These are phyloP conservation scores for Hemibates koningsi DNA, from an alignment of 2,113 vertebrate species.

Conservation along the genomic window DNA sequence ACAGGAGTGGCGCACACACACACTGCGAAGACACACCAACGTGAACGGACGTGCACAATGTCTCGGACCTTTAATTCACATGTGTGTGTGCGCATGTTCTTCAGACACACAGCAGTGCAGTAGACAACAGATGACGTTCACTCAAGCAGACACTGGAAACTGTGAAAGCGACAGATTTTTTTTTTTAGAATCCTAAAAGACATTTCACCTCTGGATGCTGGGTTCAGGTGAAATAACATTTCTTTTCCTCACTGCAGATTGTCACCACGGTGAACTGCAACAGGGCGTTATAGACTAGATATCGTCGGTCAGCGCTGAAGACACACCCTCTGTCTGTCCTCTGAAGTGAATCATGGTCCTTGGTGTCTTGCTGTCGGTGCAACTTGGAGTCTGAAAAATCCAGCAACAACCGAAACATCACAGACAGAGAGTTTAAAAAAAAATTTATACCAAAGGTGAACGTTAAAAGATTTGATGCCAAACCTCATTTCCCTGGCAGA, in stretches of 20 bases:
- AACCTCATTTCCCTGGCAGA: neutral
- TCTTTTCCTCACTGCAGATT: neutral
- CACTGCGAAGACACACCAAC: neutral
- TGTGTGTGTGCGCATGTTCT: neutral
- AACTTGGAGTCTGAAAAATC: neutral
- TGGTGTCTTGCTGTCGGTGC: neutral
- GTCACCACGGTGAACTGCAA: neutral
- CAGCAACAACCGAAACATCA: neutral
- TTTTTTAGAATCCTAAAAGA: neutral
- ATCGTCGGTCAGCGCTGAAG: neutral
- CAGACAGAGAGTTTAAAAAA: neutral
- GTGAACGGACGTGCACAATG: neutral
- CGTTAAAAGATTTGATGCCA: neutral
- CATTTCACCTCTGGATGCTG: neutral
- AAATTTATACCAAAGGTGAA: slow-evolving; percentile 13
- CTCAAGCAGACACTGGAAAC: neutral
- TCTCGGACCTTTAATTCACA: neutral
- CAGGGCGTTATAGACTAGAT: neutral
- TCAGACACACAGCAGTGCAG: neutral
- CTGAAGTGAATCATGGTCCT: neutral
- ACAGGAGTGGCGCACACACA: slow-evolving; percentile 11
- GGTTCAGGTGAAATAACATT: neutral
- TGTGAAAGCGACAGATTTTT: neutral
- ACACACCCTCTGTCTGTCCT: neutral
- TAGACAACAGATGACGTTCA: neutral